Percentiles rank a stretch among this genome's conserved stretches.
Conservation (phyloP, 2,113 vertebrate species). For the Solea senegalensis region DNA sequence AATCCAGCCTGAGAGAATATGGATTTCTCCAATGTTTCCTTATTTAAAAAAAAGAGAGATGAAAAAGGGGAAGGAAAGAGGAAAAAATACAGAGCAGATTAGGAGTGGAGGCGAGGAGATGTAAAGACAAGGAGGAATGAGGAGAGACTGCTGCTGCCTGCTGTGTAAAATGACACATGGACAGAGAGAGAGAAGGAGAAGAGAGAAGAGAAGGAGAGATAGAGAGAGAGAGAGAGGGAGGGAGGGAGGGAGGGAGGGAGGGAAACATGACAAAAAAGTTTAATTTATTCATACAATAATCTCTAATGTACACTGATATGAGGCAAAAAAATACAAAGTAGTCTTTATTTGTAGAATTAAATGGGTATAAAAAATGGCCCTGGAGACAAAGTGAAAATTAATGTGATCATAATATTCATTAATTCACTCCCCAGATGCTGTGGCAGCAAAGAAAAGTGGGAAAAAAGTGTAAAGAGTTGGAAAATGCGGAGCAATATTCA, state of each 20-base stretch:
- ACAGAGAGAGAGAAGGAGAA: conserved; percentile 7
- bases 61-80: neutral
- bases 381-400: conserved; percentile 18
- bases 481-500: too few species aligned
- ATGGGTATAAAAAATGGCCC: neutral
- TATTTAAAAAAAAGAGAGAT: neutral
- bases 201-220: conserved; percentile 11
- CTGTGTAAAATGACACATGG: conserved; percentile 56
- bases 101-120: conserved; percentile 16
- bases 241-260: conserved; percentile 21
- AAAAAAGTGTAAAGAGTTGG: too few species aligned
- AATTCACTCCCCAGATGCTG: conserved; percentile 46
- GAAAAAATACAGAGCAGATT: neutral
- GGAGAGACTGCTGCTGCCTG: conserved; percentile 50
- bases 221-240: conserved; percentile 47
- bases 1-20: conserved; percentile 87
- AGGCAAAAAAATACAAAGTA: neutral
- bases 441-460: neutral
- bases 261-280: conserved; percentile 14
- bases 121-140: conserved; percentile 42
- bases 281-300: neutral
- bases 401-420: conserved; percentile 37
- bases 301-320: neutral
- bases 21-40: conserved; percentile 23
- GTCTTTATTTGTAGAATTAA: neutral